A percentile compares a stretch with the other conserved stretches of the same genome.
phyloP scores from a whole-genome alignment of 2,113 vertebrate genomes.

The Onychorhynchus coronatus region DNA sequence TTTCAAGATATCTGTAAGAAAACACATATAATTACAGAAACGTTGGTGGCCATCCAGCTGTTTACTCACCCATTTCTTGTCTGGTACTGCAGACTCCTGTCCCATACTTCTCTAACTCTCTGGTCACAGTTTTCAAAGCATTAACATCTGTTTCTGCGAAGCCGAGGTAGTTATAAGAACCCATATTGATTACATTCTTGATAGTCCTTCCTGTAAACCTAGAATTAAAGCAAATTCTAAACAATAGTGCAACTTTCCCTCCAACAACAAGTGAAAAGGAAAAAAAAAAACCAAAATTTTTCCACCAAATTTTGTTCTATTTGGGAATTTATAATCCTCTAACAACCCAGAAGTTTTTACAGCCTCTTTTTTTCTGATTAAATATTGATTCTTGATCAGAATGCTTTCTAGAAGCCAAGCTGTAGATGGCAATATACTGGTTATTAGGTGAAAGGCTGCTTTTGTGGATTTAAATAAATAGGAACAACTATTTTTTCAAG shows the following conservation, averaged over 20 bases:
- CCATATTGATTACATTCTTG: slow-evolving; percentile 90
- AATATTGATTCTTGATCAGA: not conserved
- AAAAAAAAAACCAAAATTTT: not conserved
- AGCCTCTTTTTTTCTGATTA: not conserved
- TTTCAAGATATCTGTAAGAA: not conserved
- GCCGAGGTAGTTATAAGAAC: slow-evolving; percentile 95
- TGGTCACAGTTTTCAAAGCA: slow-evolving; percentile 82
- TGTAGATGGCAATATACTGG: not conserved
- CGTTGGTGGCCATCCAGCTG: not conserved
- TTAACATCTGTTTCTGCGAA: slow-evolving; percentile 83
- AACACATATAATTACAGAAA: not conserved
- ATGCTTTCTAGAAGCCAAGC: not conserved
- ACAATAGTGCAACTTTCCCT: not conserved
- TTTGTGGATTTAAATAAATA: not conserved
- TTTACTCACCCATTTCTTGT: slow-evolving; percentile 85
- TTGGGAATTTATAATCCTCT: not conserved
- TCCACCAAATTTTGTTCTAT: not conserved
- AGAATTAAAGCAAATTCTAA: slow-evolving; percentile 25
- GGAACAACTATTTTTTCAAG: not conserved
- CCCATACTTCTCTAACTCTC: slow-evolving; percentile 76
- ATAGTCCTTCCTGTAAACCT: slow-evolving; percentile 88
- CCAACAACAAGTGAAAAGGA: not conserved
- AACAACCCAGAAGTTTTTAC: not conserved
- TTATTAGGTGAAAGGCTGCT: not conserved
- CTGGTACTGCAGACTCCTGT: slow-evolving; percentile 85